phyloP scores from a whole-genome alignment of 2,888 invertebrate genomes.

The Shargacucullia verbasci region DNA sequence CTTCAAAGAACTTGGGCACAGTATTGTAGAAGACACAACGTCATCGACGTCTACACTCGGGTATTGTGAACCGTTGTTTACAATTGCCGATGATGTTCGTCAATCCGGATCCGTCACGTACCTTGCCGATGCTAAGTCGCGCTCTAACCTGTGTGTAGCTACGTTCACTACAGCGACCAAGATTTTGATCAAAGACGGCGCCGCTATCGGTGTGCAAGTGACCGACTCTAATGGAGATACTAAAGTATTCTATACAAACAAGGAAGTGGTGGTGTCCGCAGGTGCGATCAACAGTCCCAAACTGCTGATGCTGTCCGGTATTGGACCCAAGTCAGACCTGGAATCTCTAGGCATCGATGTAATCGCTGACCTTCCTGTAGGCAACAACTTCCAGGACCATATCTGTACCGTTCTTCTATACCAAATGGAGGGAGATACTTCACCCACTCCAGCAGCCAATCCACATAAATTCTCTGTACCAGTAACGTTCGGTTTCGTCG shows the following conservation, averaged over 20 bases:
- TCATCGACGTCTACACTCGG: constrained; percentile 8
- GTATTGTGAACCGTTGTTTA: constrained; percentile 6
- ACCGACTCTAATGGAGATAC: constrained; percentile 6
- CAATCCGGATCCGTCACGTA: constrained; percentile 2
- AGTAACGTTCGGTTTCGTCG: constrained; percentile 44
- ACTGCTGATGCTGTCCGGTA: constrained; percentile 37
- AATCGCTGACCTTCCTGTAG: constrained; percentile 39
- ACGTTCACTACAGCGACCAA: constrained; percentile 24
- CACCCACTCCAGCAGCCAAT: constrained; percentile 29
- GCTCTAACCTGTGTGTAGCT: constrained; percentile 16
- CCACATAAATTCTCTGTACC: constrained; percentile 50
- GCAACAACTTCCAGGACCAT: constrained; percentile 36
- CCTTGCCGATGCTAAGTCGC: neutral
- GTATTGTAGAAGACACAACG: constrained; percentile 8
- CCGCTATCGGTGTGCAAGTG: constrained; percentile 33
- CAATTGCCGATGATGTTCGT: constrained; percentile 6
- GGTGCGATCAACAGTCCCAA: constrained; percentile 27
- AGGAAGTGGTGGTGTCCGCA: constrained; percentile 33
- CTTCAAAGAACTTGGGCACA: constrained; percentile 21
- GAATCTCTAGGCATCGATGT: constrained; percentile 26
- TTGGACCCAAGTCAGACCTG: constrained; percentile 29
- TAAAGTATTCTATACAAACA: constrained; percentile 20
- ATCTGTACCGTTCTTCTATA: constrained; percentile 5
- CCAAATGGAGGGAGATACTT: constrained; percentile 18
- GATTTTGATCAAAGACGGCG: constrained; percentile 17